Evolutionary conservation across 2,113 vertebrate species (phyloP), one percentile per base, ranked within the genome.

Genomic region (Eolophus roseicapilla): DNA sequence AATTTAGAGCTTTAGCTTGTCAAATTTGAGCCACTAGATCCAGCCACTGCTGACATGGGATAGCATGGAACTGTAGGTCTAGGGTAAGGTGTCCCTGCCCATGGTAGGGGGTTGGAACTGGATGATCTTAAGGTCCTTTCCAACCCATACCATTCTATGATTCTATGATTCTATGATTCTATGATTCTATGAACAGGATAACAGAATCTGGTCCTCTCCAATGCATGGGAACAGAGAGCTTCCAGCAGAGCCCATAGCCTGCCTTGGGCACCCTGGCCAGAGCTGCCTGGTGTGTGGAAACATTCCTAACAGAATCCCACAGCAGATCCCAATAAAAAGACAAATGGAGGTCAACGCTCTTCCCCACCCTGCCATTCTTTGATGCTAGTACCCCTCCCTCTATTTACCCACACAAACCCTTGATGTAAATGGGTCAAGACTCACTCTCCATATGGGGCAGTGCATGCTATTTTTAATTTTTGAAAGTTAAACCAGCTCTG

Each of bases 401-500:
- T 60, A 80, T 71, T 86, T 83, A 86, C 87, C 92, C 88, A 81
- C 93, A 87, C 64, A 87, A 96, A 71, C 71, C 75, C 91, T 95
- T 85, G 77, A 87, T 78, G 71, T 70, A 90, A 96, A 95, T 96
- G 93, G 97, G 96, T 93, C 93, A 96, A 97, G 92, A 96, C 88
- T 87, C 37, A 47, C 29, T 49, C 89, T 93, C 91, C 91, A 86
- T 91, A 93, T 28, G 94, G 91, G 78, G 93, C 79, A 86, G 95
- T 20, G 76, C 59, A 73, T 77, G 83, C 96, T 97, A 97, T 97
- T 97, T 97, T 97, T 97, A 97, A 96, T 95, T 93, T 96, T 92
- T 96, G 97, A 97, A 97, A 97, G 95, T 90, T 95, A 97, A 97
- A 91, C 95, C 95, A 88, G 87, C 96, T 97, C 97, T 97, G 97